Evolutionary conservation across 2,797 vertebrate species (phyloP), one percentile per base, ranked within the genome.

Genomic region (Sylvilagus floridanus): DNA sequence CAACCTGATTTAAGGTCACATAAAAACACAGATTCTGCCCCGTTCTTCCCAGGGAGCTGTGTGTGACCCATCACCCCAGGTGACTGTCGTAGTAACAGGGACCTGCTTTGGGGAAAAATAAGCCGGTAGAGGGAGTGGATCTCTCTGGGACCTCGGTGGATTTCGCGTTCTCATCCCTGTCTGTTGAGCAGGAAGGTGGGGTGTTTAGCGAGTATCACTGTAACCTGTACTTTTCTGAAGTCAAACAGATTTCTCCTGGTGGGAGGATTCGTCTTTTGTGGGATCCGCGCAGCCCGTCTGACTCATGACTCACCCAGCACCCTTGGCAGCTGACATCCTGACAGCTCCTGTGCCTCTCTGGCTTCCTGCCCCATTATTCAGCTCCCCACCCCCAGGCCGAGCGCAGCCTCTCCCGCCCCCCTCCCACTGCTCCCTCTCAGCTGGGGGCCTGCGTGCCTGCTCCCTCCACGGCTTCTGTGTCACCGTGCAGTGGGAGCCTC

Each of bases 201-300:
- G 95, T 95, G 97, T 97, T 95, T 96, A 83, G 88, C 13, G 95
- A 95, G 97, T 97, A 62, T 98, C 97, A 95, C 88, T 98, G 96
- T 95, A 97, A 96, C 97, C 97, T 98, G 96, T 98, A 97, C 97
- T 98, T 98, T 98, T 90, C 98, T 97, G 72, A 97, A 98, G 97
- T 81, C 97, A 97, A 97, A 97, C 90, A 97, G 82, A 95, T 81
- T 91, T 95, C 2, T 84, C 73, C 88, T 81, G 95, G 98, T 98
- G 96, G 97, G 98, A 98, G 96, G 97, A 96, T 96, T 96, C 91
- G 82, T 97, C 96, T 95, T 92, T 90, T 65, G 95, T 98, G 96
- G 96, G 95, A 95, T 95, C 84, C 4, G 87, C 92, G 47, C 79
- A 94, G 97, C 92, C 93, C 50, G 95, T 90, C 97, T 98, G 97